Conservation (phyloP, 37 sponge, comb jelly and placozoan genomes). For the Halichondria panicea region DNA sequence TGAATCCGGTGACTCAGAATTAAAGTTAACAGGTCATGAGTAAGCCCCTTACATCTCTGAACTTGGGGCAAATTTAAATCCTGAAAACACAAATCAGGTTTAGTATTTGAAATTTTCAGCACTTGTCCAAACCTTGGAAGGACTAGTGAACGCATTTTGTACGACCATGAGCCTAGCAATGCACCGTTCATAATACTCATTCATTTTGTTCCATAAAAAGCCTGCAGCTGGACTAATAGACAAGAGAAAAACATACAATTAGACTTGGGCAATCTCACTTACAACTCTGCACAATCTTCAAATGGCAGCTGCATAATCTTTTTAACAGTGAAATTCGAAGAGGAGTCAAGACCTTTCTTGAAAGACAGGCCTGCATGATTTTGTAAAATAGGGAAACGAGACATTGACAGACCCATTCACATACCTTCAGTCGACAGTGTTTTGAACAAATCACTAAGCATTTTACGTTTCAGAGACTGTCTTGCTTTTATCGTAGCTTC, state of each 20-base stretch:
- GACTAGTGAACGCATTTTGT: slow-evolving; percentile 25
- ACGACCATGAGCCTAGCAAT: slow-evolving; percentile 38
- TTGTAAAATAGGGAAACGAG: neutral
- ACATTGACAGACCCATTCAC: too few relatives aligned
- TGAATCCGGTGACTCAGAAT: too few relatives aligned
- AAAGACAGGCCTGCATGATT: slow-evolving; percentile 29
- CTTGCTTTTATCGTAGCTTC: slow-evolving; percentile 44
- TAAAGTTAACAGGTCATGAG: too few relatives aligned
- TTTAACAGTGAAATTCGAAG: neutral
- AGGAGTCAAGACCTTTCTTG: slow-evolving; percentile 8
- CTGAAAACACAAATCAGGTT: too few relatives aligned
- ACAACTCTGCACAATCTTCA: too few relatives aligned
- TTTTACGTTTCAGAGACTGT: slow-evolving; percentile 29
- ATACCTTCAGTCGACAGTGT: slow-evolving; percentile 43
- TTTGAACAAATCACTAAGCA: slow-evolving; percentile 57
- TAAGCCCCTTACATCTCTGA: too few relatives aligned
- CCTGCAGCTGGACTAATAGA: too few relatives aligned
- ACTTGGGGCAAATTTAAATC: too few relatives aligned
- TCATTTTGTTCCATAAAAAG: neutral
- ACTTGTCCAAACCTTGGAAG: slow-evolving; percentile 45
- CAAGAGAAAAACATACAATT: too few relatives aligned
- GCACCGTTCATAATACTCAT: slow-evolving; percentile 40
- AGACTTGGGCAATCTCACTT: too few relatives aligned
- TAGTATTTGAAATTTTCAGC: too few relatives aligned
- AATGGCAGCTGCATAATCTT: too few relatives aligned